Evolutionary conservation across 2,113 vertebrate species (phyloP).

Genomic region (Garra rufa): DNA sequence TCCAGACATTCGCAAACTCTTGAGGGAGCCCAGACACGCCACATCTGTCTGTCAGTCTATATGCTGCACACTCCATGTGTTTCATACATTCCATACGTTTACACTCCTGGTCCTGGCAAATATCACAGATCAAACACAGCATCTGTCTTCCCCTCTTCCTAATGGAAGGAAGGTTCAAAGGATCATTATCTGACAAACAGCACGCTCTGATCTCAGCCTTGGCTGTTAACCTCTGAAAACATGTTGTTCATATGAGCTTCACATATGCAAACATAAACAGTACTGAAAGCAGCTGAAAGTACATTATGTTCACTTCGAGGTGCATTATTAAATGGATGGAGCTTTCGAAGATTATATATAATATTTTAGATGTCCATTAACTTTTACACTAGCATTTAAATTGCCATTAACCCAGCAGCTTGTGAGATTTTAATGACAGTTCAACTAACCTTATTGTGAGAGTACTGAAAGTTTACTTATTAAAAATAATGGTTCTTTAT

Average conservation of each 20-base stretch:
- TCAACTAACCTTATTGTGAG: background rate
- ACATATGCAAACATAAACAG: constrained; percentile 34
- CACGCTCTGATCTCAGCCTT: constrained; percentile 15
- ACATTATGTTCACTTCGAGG: background rate
- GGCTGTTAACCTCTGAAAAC: constrained; percentile 30
- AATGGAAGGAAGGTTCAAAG: constrained; percentile 36
- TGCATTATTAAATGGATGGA: background rate
- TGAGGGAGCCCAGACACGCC: background rate
- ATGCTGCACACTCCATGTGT: constrained; percentile 34
- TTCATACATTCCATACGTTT: constrained; percentile 39
- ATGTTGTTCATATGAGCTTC: constrained; percentile 12
- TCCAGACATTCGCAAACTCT: background rate
- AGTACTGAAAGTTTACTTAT: background rate
- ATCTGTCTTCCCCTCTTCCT: constrained; percentile 14
- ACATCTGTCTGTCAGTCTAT: constrained; percentile 9
- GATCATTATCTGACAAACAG: constrained; percentile 28
- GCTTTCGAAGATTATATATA: background rate
- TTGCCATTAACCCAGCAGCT: background rate
- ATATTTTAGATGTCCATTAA: background rate
- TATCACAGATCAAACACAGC: constrained; percentile 33
- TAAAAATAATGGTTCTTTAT: background rate
- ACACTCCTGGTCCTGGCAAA: constrained; percentile 31
- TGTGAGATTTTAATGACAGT: background rate
- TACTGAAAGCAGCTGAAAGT: background rate
- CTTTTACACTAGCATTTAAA: constrained; percentile 10